Conservation (phyloP, 2,113 vertebrate species). For the Pycnonotus jocosus region DNA sequence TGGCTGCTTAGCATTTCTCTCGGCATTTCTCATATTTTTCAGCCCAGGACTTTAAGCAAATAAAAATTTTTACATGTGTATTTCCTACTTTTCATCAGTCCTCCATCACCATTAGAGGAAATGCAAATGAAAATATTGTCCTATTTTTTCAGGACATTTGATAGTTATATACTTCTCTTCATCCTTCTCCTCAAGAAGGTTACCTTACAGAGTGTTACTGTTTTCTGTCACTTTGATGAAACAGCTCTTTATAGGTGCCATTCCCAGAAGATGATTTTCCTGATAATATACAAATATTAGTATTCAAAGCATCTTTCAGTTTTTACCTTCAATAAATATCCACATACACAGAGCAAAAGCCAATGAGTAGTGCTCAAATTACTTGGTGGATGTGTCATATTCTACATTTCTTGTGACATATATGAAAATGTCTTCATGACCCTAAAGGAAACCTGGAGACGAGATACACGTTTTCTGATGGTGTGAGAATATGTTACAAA, state of each 20-base stretch:
- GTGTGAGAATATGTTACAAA: background rate
- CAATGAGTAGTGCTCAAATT: background rate
- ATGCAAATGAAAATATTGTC: background rate
- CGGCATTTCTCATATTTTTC: background rate
- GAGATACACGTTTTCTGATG: background rate
- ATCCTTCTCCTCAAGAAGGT: background rate
- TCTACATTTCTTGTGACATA: background rate
- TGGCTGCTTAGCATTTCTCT: background rate
- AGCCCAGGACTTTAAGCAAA: background rate
- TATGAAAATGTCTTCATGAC: background rate
- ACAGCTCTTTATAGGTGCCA: background rate
- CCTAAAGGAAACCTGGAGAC: background rate
- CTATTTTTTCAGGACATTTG: background rate
- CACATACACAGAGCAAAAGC: background rate
- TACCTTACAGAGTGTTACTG: background rate
- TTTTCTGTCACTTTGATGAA: background rate
- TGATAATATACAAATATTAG: background rate
- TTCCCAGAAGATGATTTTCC: background rate
- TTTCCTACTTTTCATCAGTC: background rate
- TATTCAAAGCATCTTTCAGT: background rate
- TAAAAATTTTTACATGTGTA: rapidly evolving
- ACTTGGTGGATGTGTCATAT: background rate
- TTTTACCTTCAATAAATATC: background rate
- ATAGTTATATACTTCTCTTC: background rate
- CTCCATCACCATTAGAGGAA: background rate